Evolutionary conservation across 2,888 invertebrate species (phyloP), one percentile per base, ranked within the genome.

Genomic region (Gonocerus acuteangulatus): DNA sequence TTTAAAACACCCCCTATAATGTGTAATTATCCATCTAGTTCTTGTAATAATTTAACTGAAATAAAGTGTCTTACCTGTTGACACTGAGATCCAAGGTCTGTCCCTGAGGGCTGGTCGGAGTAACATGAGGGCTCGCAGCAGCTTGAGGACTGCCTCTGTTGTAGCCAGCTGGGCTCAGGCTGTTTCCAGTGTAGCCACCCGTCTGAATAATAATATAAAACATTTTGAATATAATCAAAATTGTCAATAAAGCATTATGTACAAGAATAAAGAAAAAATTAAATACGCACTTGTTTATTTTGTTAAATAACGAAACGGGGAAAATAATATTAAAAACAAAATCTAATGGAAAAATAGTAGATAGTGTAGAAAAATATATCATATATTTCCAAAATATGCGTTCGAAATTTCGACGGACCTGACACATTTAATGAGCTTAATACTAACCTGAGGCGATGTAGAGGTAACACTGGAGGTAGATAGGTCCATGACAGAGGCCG

Each of bases 61-160:
- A 27, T 27, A 6, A 27, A 9, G 27, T 27, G 27, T 27, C 34
- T 72, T 78, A 89, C 89, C 89, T 88, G 81, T 87, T 89, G 70
- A 91, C 89, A 76, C 89, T 89, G 74, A 90, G 83, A 79, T 91
- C 90, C 75, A 90, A 80, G 71, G 90, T 90, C 76, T 91, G 90
- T 71, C 90, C 90, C 78, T 90, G 90, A 66, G 90, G 90, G 79
- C 89, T 90, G 73, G 90, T 90, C 72, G 90, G 89, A 68, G 88
- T 84, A 70, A 86, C 82, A 73, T 85, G 85, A 67, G 90, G 90
- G 76, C 89, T 89, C 67, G 89, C 86, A 69, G 89, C 89, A 63
- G 89, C 88, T 75, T 87, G 89, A 68, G 89, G 89, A 75, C 88
- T 88, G 70, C 87, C 86, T 42, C 68, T 58, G 65, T 62, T 57